phyloP scores from a whole-genome alignment of 2,888 invertebrate species.

The Bugulina stolonifera region DNA sequence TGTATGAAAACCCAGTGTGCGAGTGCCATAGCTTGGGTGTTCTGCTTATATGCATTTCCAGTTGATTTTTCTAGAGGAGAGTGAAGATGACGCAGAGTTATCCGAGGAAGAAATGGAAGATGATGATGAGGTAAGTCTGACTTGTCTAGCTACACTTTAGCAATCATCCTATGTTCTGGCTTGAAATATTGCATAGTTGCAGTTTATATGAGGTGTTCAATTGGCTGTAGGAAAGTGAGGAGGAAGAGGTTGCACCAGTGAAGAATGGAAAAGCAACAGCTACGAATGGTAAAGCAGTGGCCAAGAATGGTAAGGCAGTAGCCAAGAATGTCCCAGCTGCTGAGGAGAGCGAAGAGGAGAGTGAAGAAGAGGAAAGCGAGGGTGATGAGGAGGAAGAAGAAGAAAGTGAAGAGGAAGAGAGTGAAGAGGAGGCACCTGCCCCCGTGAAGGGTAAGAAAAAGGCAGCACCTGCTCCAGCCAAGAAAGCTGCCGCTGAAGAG shows the following conservation, averaged over 20 bases:
- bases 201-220: not conserved
- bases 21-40: too few relatives aligned
- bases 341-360: not conserved
- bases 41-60: too few relatives aligned
- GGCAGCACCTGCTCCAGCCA: slow-evolving; percentile 12
- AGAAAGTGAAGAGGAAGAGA: slow-evolving; percentile 7
- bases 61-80: slow-evolving; percentile 2
- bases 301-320: not conserved
- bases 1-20: too few relatives aligned
- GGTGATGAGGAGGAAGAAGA: not conserved
- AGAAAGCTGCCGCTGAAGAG: not conserved
- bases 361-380: slow-evolving; percentile 1
- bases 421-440: slow-evolving; percentile 21
- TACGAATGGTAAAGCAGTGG: not conserved
- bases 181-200: not conserved
- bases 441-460: not conserved
- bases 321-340: not conserved
- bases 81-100: slow-evolving; percentile 21
- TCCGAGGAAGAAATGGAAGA: slow-evolving; percentile 18
- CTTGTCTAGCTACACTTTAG: too few relatives aligned
- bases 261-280: not conserved
- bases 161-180: too few relatives aligned
- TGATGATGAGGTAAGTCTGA: not conserved
- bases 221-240: not conserved
- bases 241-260: not conserved